These are phyloP conservation scores for Amphiprion clarkii DNA, from an alignment of 2,797 vertebrate species.

Conservation along the genomic window DNA sequence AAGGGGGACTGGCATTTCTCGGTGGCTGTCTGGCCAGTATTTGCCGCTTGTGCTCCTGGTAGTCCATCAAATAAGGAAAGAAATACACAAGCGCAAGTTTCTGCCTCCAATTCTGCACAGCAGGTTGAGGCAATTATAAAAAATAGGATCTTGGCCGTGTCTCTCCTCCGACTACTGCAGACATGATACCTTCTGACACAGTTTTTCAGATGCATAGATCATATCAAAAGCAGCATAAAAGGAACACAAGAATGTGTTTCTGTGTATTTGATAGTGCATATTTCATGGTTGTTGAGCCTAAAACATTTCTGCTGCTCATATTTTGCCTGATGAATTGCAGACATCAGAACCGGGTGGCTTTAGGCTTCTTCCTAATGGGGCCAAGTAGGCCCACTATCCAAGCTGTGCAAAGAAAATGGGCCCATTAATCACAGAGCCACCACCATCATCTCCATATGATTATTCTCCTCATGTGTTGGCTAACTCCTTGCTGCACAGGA, in stretches of 20 bases:
- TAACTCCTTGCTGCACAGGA: conserved; percentile 64
- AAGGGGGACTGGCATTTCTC: conserved; percentile 78
- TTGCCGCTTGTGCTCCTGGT: conserved; percentile 41
- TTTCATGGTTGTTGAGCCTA: conserved; percentile 45
- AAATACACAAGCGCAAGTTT: conserved; percentile 42
- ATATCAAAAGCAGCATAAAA: conserved; percentile 20
- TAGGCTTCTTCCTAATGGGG: conserved; percentile 80
- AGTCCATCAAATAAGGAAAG: conserved; percentile 59
- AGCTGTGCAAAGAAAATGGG: conserved; percentile 79
- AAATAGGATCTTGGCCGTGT: conserved; percentile 13
- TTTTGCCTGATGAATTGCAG: conserved; percentile 72
- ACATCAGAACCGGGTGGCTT: conserved; percentile 67
- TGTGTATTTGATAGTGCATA: conserved; percentile 24
- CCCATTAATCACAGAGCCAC: conserved; percentile 81
- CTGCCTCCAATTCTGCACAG: conserved; percentile 40
- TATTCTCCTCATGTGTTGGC: conserved; percentile 75
- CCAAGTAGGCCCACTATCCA: conserved; percentile 79
- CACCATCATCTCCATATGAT: conserved; percentile 82
- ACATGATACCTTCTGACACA: conserved; percentile 35
- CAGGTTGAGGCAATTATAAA: conserved; percentile 53
- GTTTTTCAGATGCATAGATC: conserved; percentile 34
- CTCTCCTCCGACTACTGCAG: conserved; percentile 18
- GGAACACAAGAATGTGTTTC: conserved; percentile 21
- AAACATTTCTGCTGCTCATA: conserved; percentile 60
- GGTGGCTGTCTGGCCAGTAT: conserved; percentile 62